These are phyloP conservation scores for Bimastos eiseni DNA, from an alignment of 2,888 invertebrate genomes.

Conservation along the genomic window DNA sequence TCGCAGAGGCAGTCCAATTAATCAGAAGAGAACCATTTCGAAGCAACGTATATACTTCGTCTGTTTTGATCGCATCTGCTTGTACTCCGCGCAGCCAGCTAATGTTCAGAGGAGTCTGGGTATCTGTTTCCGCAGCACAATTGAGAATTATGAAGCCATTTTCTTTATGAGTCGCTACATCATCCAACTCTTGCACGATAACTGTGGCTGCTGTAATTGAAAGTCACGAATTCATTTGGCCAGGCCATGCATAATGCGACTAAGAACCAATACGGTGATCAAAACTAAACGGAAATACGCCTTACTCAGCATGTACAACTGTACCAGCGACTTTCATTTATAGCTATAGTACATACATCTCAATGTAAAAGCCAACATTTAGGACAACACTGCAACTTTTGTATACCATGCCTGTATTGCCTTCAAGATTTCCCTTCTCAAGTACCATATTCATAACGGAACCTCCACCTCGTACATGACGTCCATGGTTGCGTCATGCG, in stretches of 20 bases:
- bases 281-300: too few species aligned
- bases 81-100: neutral
- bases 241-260: neutral
- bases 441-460: too few species aligned
- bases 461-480: too few species aligned
- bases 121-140: constrained; percentile 3
- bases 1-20: neutral
- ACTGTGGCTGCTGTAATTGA: constrained; percentile 18
- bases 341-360: too few species aligned
- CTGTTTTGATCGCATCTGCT: neutral
- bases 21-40: constrained; percentile 13
- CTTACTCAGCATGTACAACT: too few species aligned
- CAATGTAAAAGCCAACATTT: too few species aligned
- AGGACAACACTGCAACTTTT: too few species aligned
- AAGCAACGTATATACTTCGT: neutral
- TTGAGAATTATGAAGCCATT: neutral
- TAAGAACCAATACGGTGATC: too few species aligned
- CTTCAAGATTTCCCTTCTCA: too few species aligned
- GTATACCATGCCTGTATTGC: too few species aligned
- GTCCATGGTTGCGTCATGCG: too few species aligned
- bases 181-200: constrained; percentile 1
- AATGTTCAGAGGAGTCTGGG: neutral
- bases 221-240: neutral
- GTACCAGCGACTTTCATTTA: too few species aligned
- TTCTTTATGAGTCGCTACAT: neutral